Percentiles rank a stretch among this genome's conserved stretches.
Evolutionary conservation across 2,888 invertebrate genomes (phyloP).

Genomic region (Subacronicta megacephala): DNA sequence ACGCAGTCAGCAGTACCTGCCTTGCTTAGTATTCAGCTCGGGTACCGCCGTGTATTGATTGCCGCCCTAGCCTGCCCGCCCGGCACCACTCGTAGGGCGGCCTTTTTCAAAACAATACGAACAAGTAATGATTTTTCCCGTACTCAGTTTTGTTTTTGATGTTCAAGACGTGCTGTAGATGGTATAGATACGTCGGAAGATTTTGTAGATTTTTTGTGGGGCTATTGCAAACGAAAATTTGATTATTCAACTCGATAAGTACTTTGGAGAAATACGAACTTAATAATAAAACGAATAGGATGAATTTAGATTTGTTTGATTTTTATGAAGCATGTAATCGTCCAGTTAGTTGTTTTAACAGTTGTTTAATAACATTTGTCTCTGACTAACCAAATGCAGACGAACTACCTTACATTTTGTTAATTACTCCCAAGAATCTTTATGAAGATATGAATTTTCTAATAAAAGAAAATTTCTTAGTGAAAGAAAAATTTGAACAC

Average conservation of each 20-base stretch:
- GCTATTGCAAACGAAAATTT: constrained; percentile 35
- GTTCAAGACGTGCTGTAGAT: constrained; percentile 53
- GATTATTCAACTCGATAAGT: constrained; percentile 23
- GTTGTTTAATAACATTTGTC: too few relatives aligned
- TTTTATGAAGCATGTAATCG: background rate
- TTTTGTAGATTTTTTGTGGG: constrained; percentile 36
- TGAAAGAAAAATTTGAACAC: too few relatives aligned
- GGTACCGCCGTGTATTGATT: constrained; percentile 92
- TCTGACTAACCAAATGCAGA: too few relatives aligned
- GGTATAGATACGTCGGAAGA: constrained; percentile 42
- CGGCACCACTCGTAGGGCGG: constrained; percentile 72
- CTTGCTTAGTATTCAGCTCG: constrained; percentile 90
- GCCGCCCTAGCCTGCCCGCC: constrained; percentile 77
- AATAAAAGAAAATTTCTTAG: too few relatives aligned
- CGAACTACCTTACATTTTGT: too few relatives aligned
- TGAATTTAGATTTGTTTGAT: background rate
- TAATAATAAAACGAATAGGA: background rate
- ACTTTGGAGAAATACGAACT: background rate
- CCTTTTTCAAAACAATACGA: constrained; percentile 86
- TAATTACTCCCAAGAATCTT: too few relatives aligned
- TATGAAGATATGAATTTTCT: too few relatives aligned
- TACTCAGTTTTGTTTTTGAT: constrained; percentile 60
- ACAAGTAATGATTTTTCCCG: constrained; percentile 61
- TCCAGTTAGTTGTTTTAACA: too few relatives aligned
- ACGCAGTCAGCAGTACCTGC: constrained; percentile 66